Evolutionary conservation across 1,140 invertebrate genomes (phyloP).

Genomic region (Druon quercuslanigerum): DNA sequence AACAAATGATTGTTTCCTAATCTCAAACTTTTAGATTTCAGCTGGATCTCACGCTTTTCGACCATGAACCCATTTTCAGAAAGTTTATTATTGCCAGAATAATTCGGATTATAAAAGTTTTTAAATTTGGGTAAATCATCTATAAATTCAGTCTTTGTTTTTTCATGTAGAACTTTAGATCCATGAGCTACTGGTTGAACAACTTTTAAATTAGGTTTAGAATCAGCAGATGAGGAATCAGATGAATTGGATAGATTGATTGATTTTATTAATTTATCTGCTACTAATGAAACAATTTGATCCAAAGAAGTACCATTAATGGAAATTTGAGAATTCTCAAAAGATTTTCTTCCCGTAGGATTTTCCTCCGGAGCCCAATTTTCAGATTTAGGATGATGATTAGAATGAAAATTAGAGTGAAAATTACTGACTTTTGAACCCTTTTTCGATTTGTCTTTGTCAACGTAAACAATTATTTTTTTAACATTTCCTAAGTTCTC

Average conservation of each 20-base stretch:
- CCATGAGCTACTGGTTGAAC: neutral
- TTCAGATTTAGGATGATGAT: too few species aligned
- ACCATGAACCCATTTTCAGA: neutral
- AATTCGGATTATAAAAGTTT: neutral
- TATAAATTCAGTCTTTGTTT: neutral
- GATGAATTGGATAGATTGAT: neutral
- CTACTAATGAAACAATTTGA: neutral
- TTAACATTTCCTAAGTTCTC: constrained; percentile 44
- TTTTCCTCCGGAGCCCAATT: too few species aligned
- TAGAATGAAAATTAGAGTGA: neutral
- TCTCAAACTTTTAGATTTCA: neutral
- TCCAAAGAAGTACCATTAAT: neutral
- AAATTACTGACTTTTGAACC: neutral
- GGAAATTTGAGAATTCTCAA: neutral
- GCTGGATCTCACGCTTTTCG: too few species aligned
- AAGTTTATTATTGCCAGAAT: neutral
- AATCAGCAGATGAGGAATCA: neutral
- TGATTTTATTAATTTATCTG: neutral
- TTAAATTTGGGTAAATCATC: neutral
- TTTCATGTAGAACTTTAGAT: neutral
- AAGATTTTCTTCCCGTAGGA: too few species aligned
- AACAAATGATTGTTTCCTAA: neutral
- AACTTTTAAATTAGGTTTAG: neutral
- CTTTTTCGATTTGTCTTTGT: neutral
- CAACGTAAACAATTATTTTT: constrained; percentile 50